Percentiles rank a stretch among this genome's conserved stretches.
These are phyloP conservation scores for Prenolepis imparis DNA, from an alignment of 2,888 invertebrate genomes.

Conservation along the genomic window DNA sequence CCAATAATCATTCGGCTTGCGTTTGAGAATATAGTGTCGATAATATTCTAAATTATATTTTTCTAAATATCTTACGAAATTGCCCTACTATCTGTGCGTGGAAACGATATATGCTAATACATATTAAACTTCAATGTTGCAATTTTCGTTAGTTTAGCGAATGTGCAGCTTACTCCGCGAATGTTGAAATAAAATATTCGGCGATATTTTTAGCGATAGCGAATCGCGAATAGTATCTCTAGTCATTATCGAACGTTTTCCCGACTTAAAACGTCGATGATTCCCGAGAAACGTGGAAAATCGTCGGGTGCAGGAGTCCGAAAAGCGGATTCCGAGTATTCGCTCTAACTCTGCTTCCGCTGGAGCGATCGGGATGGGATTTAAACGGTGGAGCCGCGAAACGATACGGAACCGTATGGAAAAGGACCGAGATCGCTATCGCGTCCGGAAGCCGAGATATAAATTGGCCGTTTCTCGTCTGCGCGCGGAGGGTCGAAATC, in stretches of 20 bases:
- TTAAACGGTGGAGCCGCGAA: constrained; percentile 79
- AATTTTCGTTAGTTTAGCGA: neutral
- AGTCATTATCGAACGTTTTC: neutral
- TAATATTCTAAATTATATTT: neutral
- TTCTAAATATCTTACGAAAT: neutral
- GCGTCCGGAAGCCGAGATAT: constrained; percentile 72
- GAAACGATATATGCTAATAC: neutral
- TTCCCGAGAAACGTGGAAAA: constrained; percentile 13
- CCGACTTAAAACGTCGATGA: neutral
- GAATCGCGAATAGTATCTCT: neutral
- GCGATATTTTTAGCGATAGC: neutral
- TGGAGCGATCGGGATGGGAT: constrained; percentile 62
- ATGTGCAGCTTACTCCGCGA: neutral
- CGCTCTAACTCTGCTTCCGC: constrained; percentile 53
- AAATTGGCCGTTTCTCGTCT: constrained; percentile 73
- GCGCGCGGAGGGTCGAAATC: constrained; percentile 75
- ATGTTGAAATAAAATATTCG: neutral
- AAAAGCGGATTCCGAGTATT: constrained; percentile 49
- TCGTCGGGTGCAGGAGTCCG: neutral
- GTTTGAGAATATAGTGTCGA: neutral
- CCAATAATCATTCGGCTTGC: neutral
- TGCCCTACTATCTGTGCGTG: neutral
- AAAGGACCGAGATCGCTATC: constrained; percentile 71
- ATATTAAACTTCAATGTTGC: too few species aligned
- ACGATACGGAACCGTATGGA: constrained; percentile 73